Evolutionary conservation across 2,113 vertebrate genomes (phyloP), one percentile per base, ranked within the genome.

Genomic region (Siniperca knerii): DNA sequence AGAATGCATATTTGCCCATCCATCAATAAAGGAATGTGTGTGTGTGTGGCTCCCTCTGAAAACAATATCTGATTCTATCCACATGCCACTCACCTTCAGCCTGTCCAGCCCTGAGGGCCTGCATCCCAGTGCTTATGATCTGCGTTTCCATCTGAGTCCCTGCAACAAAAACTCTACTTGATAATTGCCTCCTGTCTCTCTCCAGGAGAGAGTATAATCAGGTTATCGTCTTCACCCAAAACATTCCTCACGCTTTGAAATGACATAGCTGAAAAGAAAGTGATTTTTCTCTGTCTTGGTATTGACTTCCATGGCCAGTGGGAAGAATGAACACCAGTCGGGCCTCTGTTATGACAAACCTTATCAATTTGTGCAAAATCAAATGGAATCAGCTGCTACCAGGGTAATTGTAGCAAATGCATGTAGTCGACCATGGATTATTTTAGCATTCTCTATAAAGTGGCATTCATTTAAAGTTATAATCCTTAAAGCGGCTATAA

Each of bases 1-100:
- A 91, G 93, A 94, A 93, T 93, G 93, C 93, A 94, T 93, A 93
- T 92, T 95, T 93, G 87, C 86, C 90, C 88, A 90, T 94, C 89
- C 80, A 77, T 95, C 93, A 94, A 91, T 93, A 81, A 81, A 86
- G 82, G 93, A 95, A 84, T 92, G 90, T 75, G 85, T 91, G 91
- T 89, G 64, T 81, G 88, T 46, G 2, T 67, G 29, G 46, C 77
- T 93, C 82, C 68, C 79, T 88, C 83, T 89, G 90, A 90, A 95
- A 95, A 94, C 91, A 92, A 92, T 93, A 92, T 94, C 89, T 87
- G 85, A 92, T 94, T 94, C 90, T 90, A 78, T 94, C 88, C 89
- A 90, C 89, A 91, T 94, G 91, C 84, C 90, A 90, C 88, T 94
- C 90, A 95, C 89, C 92, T 93, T 81, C 90, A 89, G 87, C 85